phyloP scores from a whole-genome alignment of 2,888 invertebrate species.

The Macropis europaea region DNA sequence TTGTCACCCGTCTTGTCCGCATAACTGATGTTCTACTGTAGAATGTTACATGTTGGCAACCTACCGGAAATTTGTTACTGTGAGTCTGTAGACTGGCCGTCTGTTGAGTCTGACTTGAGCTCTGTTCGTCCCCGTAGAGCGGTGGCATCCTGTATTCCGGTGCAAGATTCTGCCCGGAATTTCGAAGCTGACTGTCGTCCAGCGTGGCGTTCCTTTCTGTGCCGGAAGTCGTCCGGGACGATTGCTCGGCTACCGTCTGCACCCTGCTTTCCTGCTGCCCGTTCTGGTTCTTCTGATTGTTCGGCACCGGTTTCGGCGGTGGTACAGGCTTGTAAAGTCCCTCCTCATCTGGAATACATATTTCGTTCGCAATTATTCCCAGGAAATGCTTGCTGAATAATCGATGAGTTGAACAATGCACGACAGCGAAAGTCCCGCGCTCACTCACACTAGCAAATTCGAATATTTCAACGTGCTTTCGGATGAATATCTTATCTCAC shows the following conservation, averaged over 20 bases:
- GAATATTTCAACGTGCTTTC: no score
- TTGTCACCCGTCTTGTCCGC: no score
- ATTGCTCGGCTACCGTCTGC: conserved; percentile 80
- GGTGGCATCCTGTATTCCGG: conserved; percentile 78
- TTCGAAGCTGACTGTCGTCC: conserved; percentile 77
- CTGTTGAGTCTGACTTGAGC: conserved; percentile 79
- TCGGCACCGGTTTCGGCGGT: conserved; percentile 83
- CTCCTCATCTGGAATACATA: conserved; percentile 79
- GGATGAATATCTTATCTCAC: no score
- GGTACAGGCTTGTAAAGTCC: conserved; percentile 84
- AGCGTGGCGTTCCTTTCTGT: conserved; percentile 43
- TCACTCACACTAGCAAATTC: no score
- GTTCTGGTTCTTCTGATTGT: conserved; percentile 71
- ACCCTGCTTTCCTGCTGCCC: conserved; percentile 83
- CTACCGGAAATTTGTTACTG: conserved; percentile 90
- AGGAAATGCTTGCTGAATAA: background rate
- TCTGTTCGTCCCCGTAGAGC: conserved; percentile 78
- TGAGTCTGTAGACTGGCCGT: conserved; percentile 85
- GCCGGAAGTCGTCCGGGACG: conserved; percentile 48
- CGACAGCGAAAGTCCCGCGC: no score
- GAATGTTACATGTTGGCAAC: no score
- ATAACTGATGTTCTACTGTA: no score
- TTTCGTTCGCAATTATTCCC: background rate
- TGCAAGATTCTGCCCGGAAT: conserved; percentile 70
- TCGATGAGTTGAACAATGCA: background rate